Base-by-base conservation (phyloP, 2,113 vertebrate genomes). In the Dendropsophus ebraccatus region DNA sequence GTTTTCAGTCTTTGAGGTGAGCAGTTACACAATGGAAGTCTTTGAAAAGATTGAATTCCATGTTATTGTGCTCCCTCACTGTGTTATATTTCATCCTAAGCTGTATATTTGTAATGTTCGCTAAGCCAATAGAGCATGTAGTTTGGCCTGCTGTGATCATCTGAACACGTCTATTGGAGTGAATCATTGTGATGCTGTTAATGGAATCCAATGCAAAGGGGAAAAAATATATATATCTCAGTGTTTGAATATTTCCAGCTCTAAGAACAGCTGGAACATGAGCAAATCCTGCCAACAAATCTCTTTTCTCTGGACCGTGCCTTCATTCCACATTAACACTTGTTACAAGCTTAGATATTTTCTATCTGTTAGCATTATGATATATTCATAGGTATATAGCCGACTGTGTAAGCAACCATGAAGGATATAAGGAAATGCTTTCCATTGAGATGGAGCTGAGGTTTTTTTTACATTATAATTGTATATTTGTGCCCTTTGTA, bases 51-150 rank as follows among this genome's bases (percentile, higher is more conserved):
- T 81, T 87, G 69, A 81, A 87, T 87, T 81, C 60, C 78, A 81
- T 87, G 78, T 62, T 81, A 77, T 70, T 81, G 32, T 73, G 77
- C 67, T 54, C 52, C 69, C 85, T 86, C 19, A 28, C 84, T 86
- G 85, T 62, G 85, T 74, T 85, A 74, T 86, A 83, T 92, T 92
- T 90, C 89, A 88, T 91, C 92, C 14, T 92, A 89, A 86, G 80
- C 82, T 76, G 87, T 89, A 88, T 90, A 60, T 89, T 91, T 92
- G 89, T 90, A 89, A 88, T 25, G 83, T 89, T 72, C 89, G 90
- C 89, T 91, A 54, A 82, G 85, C 91, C 91, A 90, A 87, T 89
- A 92, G 90, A 90, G 89, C 77, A 69, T 90, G 88, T 86, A 88
- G 88, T 87, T 90, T 88, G 88, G 87, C 92, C 54, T 80, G 87